Evolutionary conservation across 2,797 vertebrate species (phyloP).

Genomic region (Thunnus albacares): DNA sequence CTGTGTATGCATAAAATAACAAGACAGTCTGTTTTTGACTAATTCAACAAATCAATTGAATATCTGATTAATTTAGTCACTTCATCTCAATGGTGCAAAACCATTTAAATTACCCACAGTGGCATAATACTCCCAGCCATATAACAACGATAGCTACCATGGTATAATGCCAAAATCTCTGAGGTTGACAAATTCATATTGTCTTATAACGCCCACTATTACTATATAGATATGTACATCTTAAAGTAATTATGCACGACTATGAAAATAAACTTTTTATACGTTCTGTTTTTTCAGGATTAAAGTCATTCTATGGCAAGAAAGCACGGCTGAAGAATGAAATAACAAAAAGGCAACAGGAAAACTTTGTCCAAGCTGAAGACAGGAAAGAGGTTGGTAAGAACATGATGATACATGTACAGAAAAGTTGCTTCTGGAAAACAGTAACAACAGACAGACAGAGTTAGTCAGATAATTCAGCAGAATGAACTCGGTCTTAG

Average conservation of each 20-base stretch:
- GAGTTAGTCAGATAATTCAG: neutral
- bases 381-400: conserved; percentile 84
- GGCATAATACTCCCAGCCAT: neutral
- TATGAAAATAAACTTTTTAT: neutral
- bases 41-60: neutral
- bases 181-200: no score
- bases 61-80: neutral
- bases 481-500: neutral
- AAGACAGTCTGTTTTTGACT: neutral
- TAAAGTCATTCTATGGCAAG: conserved; percentile 90
- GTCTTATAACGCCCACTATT: neutral
- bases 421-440: neutral
- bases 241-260: neutral
- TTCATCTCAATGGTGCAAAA: neutral
- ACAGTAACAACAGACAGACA: neutral
- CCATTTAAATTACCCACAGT: neutral
- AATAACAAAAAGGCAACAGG: conserved; percentile 84
- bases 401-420: neutral
- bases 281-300: conserved; percentile 74
- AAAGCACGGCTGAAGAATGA: conserved; percentile 79
- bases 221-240: neutral
- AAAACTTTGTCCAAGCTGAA: conserved; percentile 80
- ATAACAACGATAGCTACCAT: neutral
- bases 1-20: neutral
- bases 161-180: no score